phyloP scores from a whole-genome alignment of 2,888 invertebrate genomes.

The Amphipyra berbera region DNA sequence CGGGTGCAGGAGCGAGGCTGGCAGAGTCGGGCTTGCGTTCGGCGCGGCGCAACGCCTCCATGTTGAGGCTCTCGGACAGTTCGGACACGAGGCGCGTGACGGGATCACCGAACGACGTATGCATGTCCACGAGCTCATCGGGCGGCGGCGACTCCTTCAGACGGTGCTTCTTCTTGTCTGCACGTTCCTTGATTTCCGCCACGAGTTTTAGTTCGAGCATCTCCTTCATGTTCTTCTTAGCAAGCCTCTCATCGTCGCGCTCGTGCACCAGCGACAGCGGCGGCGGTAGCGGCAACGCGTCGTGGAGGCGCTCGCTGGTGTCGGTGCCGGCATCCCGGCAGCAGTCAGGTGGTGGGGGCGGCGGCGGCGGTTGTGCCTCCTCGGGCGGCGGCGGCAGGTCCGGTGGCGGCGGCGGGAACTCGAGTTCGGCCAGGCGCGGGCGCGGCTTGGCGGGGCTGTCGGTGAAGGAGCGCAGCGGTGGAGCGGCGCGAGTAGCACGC shows the following conservation, averaged over 20 bases:
- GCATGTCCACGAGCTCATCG: conserved; percentile 65
- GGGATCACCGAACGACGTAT: conserved; percentile 91
- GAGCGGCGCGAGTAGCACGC: conserved; percentile 76
- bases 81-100: conserved; percentile 95
- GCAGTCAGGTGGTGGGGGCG: conserved; percentile 86
- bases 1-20: conserved; percentile 17
- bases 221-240: conserved; percentile 92
- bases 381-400: conserved; percentile 95
- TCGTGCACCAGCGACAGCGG: conserved; percentile 82
- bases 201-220: conserved; percentile 95
- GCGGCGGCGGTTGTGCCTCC: conserved; percentile 86
- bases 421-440: conserved; percentile 94
- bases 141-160: conserved; percentile 88
- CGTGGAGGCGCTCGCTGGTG: conserved; percentile 84
- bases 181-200: conserved; percentile 95
- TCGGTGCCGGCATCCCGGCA: conserved; percentile 91
- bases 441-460: conserved; percentile 93
- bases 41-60: conserved; percentile 84
- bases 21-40: conserved; percentile 70
- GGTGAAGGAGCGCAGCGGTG: conserved; percentile 89
- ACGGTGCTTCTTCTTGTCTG: conserved; percentile 91
- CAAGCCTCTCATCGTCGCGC: conserved; percentile 77
- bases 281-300: conserved; percentile 80
- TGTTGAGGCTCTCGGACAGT: conserved; percentile 95
- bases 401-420: conserved; percentile 96